These are phyloP conservation scores for Epinephelus moara DNA, from an alignment of 2,113 vertebrate genomes.

Conservation along the genomic window DNA sequence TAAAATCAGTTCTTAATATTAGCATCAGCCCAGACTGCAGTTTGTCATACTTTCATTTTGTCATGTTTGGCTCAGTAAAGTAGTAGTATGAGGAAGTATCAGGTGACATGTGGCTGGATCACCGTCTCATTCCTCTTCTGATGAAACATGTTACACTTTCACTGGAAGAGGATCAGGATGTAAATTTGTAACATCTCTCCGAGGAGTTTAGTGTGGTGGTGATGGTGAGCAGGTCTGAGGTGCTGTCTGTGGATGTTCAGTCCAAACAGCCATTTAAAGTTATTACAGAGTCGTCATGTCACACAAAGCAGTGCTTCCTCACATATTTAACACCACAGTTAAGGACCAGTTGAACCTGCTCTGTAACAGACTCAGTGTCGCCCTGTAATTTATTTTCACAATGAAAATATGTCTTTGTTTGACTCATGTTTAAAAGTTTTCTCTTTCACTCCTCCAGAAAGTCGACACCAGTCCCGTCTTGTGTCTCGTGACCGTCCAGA, in stretches of 20 bases:
- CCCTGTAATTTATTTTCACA: too few relatives aligned
- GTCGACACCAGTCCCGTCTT: conserved; percentile 90
- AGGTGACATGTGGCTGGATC: not conserved
- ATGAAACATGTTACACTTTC: not conserved
- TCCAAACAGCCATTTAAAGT: too few relatives aligned
- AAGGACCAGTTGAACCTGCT: too few relatives aligned
- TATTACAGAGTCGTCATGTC: too few relatives aligned
- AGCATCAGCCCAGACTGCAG: not conserved
- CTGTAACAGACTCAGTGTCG: too few relatives aligned
- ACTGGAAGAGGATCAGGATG: not conserved
- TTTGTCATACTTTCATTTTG: not conserved
- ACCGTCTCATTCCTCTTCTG: not conserved
- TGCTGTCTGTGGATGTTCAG: too few relatives aligned
- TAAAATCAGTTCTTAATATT: not conserved
- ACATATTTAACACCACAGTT: too few relatives aligned
- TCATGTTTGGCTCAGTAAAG: not conserved
- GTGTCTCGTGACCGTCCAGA: conserved; percentile 87
- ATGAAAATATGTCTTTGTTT: too few relatives aligned
- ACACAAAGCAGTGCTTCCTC: too few relatives aligned
- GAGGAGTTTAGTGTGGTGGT: too few relatives aligned
- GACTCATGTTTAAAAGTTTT: not conserved
- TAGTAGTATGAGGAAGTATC: not conserved
- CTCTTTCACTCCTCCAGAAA: conserved; percentile 77
- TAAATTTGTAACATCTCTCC: not conserved
- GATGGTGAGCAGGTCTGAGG: too few relatives aligned